These are phyloP conservation scores for Sinotaia quadrata DNA, from an alignment of 2,888 invertebrate genomes.

Conservation along the genomic window DNA sequence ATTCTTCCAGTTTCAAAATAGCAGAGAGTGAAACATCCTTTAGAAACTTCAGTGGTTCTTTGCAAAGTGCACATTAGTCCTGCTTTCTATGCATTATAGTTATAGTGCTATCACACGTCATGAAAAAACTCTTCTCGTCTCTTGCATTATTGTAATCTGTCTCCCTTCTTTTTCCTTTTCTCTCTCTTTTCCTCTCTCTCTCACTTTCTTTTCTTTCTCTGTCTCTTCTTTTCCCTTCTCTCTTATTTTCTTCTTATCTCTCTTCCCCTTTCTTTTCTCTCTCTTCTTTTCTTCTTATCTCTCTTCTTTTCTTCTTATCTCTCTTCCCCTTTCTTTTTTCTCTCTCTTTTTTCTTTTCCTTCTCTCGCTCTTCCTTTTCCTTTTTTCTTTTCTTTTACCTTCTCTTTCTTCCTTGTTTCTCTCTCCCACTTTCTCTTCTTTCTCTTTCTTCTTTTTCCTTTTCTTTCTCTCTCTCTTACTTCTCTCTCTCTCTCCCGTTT, in stretches of 20 bases:
- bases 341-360: background rate
- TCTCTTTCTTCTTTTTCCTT: conserved; percentile 1
- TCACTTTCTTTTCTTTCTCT: background rate
- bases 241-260: background rate
- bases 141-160: no score
- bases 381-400: background rate
- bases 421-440: conserved; percentile 15
- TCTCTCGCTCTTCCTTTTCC: background rate
- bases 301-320: no score
- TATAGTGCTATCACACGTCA: no score
- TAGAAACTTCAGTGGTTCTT: no score
- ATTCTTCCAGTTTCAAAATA: no score
- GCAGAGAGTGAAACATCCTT: no score
- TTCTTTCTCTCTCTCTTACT: background rate
- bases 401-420: conserved; percentile 1
- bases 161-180: no score
- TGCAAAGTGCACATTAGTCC: no score
- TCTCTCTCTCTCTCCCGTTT: no score
- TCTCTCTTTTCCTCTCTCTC: background rate
- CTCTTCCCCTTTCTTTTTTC: background rate
- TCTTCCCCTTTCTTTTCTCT: background rate
- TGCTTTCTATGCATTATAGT: no score
- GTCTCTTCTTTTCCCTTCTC: conserved; percentile 6
- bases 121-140: no score
- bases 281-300: background rate